phyloP scores from a whole-genome alignment of 1,140 invertebrate genomes.

The Ganaspis sp. region DNA sequence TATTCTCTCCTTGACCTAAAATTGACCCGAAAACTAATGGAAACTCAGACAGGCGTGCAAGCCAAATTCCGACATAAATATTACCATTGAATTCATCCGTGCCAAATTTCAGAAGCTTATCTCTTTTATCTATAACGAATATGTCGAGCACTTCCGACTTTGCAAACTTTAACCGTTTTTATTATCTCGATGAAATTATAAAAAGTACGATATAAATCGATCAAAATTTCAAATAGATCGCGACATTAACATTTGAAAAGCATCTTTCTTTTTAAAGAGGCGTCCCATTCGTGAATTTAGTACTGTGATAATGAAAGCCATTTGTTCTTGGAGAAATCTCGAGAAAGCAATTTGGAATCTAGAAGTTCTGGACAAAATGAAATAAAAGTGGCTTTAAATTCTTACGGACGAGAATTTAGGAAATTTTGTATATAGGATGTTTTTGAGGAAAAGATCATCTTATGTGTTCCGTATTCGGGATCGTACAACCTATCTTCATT shows the following conservation, averaged over 20 bases:
- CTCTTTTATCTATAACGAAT: constrained; percentile 22
- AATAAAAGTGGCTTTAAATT: background rate
- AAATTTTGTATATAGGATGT: constrained; percentile 5
- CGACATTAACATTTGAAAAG: no score
- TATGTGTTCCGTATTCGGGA: background rate
- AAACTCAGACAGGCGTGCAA: constrained; percentile 16
- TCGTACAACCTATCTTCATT: background rate
- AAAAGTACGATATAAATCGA: background rate
- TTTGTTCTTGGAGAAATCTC: no score
- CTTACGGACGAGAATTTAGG: background rate
- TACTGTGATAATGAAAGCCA: no score
- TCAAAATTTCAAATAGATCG: background rate
- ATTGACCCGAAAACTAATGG: constrained; percentile 25
- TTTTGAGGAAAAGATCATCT: constrained; percentile 2
- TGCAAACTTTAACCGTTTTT: background rate
- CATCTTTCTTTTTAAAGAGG: no score
- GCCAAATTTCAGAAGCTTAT: constrained; percentile 27
- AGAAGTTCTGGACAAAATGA: background rate
- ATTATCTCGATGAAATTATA: background rate
- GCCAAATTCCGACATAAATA: constrained; percentile 19
- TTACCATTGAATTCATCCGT: constrained; percentile 19
- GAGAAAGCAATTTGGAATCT: no score
- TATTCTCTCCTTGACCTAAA: constrained; percentile 11
- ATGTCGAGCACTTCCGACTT: constrained; percentile 16
- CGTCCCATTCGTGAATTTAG: no score